These are phyloP conservation scores for Cyanistes caeruleus DNA, from an alignment of 2,113 vertebrate species.

Conservation along the genomic window DNA sequence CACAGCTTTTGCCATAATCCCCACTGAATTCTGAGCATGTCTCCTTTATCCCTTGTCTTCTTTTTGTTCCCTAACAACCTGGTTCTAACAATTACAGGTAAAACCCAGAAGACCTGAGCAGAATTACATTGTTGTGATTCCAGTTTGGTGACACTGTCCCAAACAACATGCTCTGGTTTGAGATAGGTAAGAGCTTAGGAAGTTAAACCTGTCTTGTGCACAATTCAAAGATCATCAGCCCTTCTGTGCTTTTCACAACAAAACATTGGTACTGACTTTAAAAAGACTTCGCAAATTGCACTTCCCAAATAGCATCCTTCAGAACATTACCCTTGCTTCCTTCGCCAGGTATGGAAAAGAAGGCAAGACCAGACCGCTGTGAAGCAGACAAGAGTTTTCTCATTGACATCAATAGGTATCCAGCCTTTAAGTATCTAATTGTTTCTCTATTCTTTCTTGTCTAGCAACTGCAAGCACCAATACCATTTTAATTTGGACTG, in stretches of 20 bases:
- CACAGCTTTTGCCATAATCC: not conserved
- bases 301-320: not conserved
- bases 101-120: not conserved
- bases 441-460: not conserved
- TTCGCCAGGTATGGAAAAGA: not conserved
- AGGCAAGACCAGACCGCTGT: not conserved
- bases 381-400: not conserved
- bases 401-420: not conserved
- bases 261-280: not conserved
- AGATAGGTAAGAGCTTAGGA: not conserved
- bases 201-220: not conserved
- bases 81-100: not conserved
- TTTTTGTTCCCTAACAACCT: not conserved
- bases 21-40: not conserved
- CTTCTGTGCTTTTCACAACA: not conserved
- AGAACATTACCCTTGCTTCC: not conserved
- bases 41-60: not conserved
- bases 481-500: not conserved
- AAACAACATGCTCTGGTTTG: not conserved
- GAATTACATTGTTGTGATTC: not conserved
- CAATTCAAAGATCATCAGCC: not conserved
- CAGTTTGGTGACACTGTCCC: not conserved
- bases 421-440: not conserved
- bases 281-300: not conserved
- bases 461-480: not conserved